Evolutionary conservation across 2,888 invertebrate genomes (phyloP).

Genomic region (Chesias legatella): DNA sequence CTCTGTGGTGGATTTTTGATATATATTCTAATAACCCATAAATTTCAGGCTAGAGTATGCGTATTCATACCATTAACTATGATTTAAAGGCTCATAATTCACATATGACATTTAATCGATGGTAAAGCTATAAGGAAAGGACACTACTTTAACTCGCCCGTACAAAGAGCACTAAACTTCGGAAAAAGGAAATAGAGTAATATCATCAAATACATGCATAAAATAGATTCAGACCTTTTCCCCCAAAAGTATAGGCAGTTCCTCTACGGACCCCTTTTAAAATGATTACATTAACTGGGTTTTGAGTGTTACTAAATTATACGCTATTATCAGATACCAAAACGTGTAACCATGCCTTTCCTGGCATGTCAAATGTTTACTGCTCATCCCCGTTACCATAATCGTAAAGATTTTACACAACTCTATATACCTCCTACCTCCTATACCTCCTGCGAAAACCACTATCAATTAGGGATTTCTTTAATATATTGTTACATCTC

Average conservation of each 20-base stretch:
- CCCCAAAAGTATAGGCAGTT: too few relatives aligned
- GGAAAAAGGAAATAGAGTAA: slow-evolving; percentile 16
- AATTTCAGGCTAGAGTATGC: slow-evolving; percentile 67
- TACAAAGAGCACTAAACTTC: slow-evolving; percentile 20
- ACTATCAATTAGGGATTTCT: slow-evolving; percentile 10
- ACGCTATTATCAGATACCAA: neutral
- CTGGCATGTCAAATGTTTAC: slow-evolving; percentile 17
- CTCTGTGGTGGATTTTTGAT: slow-evolving; percentile 52
- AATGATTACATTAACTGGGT: too few relatives aligned
- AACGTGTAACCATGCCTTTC: slow-evolving; percentile 6
- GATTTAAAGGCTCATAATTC: slow-evolving; percentile 68
- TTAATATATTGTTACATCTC: slow-evolving; percentile 11
- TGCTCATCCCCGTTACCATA: slow-evolving; percentile 14
- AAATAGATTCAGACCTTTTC: too few relatives aligned
- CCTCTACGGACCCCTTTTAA: too few relatives aligned
- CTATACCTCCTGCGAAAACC: slow-evolving; percentile 15
- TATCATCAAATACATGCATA: too few relatives aligned
- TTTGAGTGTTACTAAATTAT: neutral
- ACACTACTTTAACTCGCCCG: slow-evolving; percentile 24
- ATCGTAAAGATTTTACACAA: slow-evolving; percentile 19
- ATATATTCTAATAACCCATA: slow-evolving; percentile 60
- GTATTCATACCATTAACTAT: slow-evolving; percentile 70
- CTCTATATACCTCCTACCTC: slow-evolving; percentile 10
- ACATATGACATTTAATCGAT: slow-evolving; percentile 61
- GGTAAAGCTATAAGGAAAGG: slow-evolving; percentile 45